Conservation (phyloP, 1,140 invertebrate species). For the Drosophila melanica region DNA sequence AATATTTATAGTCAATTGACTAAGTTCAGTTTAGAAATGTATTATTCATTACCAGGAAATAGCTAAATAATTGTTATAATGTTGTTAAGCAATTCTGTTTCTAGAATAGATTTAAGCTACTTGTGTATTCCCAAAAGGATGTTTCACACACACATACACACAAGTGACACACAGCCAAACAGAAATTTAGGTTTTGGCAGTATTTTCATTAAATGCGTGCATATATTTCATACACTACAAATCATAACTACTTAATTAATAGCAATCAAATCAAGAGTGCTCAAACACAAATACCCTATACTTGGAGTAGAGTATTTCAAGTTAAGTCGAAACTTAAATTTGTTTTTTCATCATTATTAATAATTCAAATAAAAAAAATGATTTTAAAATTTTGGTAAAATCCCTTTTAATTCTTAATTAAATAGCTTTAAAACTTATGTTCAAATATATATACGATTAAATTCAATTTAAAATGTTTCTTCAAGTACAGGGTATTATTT, state of each 20-base stretch:
- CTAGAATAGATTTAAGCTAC: not conserved
- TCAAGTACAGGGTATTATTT: not conserved
- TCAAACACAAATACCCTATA: not conserved
- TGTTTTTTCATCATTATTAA: too few species aligned
- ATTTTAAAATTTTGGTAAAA: too few species aligned
- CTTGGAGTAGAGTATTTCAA: too few species aligned
- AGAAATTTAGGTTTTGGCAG: not conserved
- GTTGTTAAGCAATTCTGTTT: too few species aligned
- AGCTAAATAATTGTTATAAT: not conserved
- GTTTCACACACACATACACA: not conserved
- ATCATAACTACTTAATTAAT: not conserved
- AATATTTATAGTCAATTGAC: not conserved
- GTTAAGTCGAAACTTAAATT: too few species aligned
- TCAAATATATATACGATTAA: too few species aligned
- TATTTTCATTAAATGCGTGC: not conserved
- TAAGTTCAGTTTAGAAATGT: not conserved
- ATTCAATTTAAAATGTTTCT: not conserved
- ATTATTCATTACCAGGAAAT: too few species aligned
- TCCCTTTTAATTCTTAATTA: too few species aligned
- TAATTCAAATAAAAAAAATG: too few species aligned
- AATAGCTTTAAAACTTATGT: too few species aligned
- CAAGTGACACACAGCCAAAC: not conserved
- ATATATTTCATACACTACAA: slow-evolving; percentile 1
- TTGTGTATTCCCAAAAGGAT: not conserved
- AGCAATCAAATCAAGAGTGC: not conserved